phyloP scores from a whole-genome alignment of 2,797 vertebrate species.

The Spea hammondii region DNA sequence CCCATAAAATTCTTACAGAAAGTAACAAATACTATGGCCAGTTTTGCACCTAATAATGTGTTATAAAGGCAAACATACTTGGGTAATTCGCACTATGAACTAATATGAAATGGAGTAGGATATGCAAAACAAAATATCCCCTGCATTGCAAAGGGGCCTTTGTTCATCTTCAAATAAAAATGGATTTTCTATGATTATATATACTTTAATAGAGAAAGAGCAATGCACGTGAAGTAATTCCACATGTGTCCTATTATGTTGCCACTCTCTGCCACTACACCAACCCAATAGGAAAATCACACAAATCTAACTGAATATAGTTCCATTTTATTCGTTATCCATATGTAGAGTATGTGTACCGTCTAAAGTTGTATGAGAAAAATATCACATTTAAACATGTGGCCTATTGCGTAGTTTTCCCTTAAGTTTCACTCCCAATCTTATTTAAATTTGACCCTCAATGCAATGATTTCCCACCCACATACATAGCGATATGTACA shows the following conservation, averaged over 20 bases:
- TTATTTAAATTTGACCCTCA: constrained; percentile 15
- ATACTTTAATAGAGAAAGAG: background rate
- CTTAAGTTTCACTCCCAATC: background rate
- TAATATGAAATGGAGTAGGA: constrained; percentile 22
- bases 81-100: constrained; percentile 24
- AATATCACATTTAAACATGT: background rate
- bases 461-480: background rate
- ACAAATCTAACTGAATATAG: no score
- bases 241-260: background rate
- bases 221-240: background rate
- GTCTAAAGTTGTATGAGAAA: background rate
- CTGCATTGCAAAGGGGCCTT: constrained; percentile 16
- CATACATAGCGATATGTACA: background rate
- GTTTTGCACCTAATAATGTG: background rate
- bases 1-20: constrained; percentile 17
- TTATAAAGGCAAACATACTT: background rate
- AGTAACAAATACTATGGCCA: constrained; percentile 11
- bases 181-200: background rate
- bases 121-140: constrained; percentile 1
- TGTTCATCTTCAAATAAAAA: background rate
- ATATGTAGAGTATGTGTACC: background rate
- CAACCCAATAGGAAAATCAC: background rate
- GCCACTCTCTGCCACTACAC: background rate
- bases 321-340: no score
- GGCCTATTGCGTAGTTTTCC: background rate